Base-by-base conservation (phyloP, 2,797 vertebrate genomes). In the Coreius guichenoti region DNA sequence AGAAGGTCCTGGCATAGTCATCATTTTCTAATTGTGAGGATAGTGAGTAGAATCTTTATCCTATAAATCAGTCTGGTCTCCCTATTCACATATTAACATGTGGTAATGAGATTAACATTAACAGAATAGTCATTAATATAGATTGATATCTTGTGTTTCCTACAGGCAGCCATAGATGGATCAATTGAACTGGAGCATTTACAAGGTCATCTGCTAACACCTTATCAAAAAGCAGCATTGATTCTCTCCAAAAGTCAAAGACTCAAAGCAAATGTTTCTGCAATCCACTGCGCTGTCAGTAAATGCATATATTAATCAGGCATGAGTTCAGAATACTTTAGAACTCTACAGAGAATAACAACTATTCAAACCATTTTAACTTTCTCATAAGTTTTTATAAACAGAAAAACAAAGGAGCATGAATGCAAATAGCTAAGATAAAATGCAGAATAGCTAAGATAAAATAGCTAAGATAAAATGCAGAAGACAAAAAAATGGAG, bases 191-290 rank as follows among this genome's bases (percentile, higher is more conserved):
- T 56, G 54, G 61, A 39, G 13, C n/a, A 78, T 68, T 5, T 68
- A 8, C 51, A 79, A 85, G 80, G 58, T n/a, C 39, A 86, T 23
- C 33, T 43, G 61, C 21, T 54, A 61, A 74, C 58, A 61, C 33
- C 16, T 72, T 56, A 69, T 80, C 45, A 31, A 49, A 88, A 65
- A 61, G 21, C 67, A 80, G 31, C 47, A 78, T 73, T 68, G 72
- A 84, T 83, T 78, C 76, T 78, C 12, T 72, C n/a, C 16, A 43
- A 81, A 70, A 36, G 81, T 58, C 36, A 19, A 77, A 82, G 12
- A 31, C 7, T 74, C 49, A 70, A 82, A 70, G 39, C 56, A 84
- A 31, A 54, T 3, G n/a, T 54, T 75, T 83, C 81, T 36, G 43
- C 21, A 29, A 63, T 19, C 29, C 65, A 58, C 7, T 3, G 0